Conservation (phyloP, 2,888 invertebrate genomes). For the Eristalis arbustorum region DNA sequence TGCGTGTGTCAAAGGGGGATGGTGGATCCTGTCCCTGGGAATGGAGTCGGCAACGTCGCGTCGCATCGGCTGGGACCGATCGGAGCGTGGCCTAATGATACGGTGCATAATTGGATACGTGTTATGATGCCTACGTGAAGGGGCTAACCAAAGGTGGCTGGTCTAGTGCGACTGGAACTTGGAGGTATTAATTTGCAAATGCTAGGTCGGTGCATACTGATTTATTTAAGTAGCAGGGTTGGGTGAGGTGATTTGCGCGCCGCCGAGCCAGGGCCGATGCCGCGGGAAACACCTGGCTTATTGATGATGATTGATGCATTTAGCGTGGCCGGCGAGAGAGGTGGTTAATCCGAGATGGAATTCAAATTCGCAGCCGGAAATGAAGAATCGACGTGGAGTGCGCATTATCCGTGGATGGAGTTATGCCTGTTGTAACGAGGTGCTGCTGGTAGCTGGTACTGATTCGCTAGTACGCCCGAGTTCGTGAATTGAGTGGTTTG, state of each 20-base stretch:
- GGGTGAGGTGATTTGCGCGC: slow-evolving; percentile 55
- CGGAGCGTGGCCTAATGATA: slow-evolving; percentile 58
- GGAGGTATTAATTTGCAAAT: slow-evolving; percentile 69
- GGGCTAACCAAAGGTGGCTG: slow-evolving; percentile 23
- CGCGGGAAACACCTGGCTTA: slow-evolving; percentile 54
- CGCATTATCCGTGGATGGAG: not conserved
- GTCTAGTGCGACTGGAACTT: slow-evolving; percentile 15
- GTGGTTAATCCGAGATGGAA: slow-evolving; percentile 5
- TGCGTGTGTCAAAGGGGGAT: not conserved
- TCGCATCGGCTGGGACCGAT: slow-evolving; percentile 9
- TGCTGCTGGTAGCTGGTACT: not conserved
- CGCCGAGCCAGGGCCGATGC: not conserved
- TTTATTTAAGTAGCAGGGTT: slow-evolving; percentile 69
- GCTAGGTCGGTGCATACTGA: slow-evolving; percentile 56
- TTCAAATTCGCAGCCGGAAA: slow-evolving; percentile 42
- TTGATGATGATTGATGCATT: slow-evolving; percentile 60
- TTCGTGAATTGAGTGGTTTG: not conserved
- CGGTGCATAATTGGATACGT: slow-evolving; percentile 67
- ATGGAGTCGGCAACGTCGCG: slow-evolving; percentile 9
- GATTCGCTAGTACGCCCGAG: not conserved
- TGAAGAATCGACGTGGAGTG: slow-evolving; percentile 18
- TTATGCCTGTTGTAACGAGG: not conserved
- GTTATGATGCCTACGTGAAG: slow-evolving; percentile 63
- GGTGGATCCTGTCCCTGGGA: slow-evolving; percentile 45
- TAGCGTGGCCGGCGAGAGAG: slow-evolving; percentile 1